Percentiles rank a stretch among this genome's conserved stretches.
Conservation (phyloP, 1,140 invertebrate genomes). For the Maconellicoccus hirsutus region DNA sequence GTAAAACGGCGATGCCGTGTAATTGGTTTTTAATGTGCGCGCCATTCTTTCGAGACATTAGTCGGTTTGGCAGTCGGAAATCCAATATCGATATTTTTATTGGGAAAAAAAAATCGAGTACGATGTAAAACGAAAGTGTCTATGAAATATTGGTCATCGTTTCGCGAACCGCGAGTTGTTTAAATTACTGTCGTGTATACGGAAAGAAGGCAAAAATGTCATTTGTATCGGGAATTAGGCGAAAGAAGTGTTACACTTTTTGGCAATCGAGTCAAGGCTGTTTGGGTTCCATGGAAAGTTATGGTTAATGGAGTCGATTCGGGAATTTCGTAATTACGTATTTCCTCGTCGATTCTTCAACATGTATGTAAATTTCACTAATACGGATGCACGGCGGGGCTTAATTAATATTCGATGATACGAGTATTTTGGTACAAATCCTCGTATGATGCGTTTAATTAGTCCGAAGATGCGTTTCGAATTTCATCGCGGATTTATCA, state of each 20-base stretch:
- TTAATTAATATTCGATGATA: too few relatives aligned
- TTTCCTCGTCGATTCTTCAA: not conserved
- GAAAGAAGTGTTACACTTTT: slow-evolving; percentile 12
- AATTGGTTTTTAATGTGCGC: slow-evolving; percentile 19
- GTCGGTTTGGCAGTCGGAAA: not conserved
- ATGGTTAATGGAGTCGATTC: slow-evolving; percentile 1
- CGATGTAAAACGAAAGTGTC: slow-evolving; percentile 10
- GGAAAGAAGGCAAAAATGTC: slow-evolving; percentile 19
- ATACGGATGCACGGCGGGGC: too few relatives aligned
- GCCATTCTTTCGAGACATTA: slow-evolving; percentile 4
- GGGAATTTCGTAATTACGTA: not conserved
- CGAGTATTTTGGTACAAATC: too few relatives aligned
- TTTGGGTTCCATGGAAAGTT: not conserved
- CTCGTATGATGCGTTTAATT: too few relatives aligned
- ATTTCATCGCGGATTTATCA: too few relatives aligned
- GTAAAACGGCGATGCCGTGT: slow-evolving; percentile 1
- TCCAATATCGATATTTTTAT: slow-evolving; percentile 22
- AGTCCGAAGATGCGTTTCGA: too few relatives aligned
- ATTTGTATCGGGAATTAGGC: slow-evolving; percentile 11
- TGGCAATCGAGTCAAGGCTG: slow-evolving; percentile 16
- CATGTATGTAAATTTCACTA: too few relatives aligned
- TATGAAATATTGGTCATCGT: slow-evolving; percentile 7
- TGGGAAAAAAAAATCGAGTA: not conserved
- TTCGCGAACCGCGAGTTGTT: not conserved
- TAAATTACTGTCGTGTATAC: not conserved